Percentiles rank a stretch among this genome's conserved stretches.
These are phyloP conservation scores for Tortrix viridana DNA, from an alignment of 2,888 invertebrate species.

Conservation along the genomic window DNA sequence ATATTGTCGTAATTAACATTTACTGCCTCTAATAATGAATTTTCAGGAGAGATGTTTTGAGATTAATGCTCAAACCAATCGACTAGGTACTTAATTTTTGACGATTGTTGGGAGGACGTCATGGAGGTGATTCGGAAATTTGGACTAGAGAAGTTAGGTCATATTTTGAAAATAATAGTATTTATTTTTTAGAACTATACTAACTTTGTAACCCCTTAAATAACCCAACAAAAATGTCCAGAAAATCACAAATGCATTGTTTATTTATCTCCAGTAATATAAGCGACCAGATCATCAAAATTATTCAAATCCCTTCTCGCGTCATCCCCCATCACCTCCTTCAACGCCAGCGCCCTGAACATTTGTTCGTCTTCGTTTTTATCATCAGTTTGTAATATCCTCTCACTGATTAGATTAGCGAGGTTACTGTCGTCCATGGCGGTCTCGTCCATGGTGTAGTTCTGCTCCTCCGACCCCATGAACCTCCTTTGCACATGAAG, in stretches of 20 bases:
- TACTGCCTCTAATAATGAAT: too few relatives aligned
- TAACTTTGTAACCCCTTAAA: not conserved
- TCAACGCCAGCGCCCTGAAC: conserved; percentile 63
- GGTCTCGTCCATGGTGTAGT: conserved; percentile 58
- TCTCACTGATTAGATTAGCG: conserved; percentile 68
- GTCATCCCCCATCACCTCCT: conserved; percentile 56
- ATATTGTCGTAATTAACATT: too few relatives aligned
- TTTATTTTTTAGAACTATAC: too few relatives aligned
- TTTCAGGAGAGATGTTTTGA: too few relatives aligned
- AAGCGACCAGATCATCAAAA: conserved; percentile 49
- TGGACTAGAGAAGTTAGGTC: too few relatives aligned
- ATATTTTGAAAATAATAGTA: too few relatives aligned
- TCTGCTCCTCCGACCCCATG: conserved; percentile 41
- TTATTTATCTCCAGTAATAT: conserved; percentile 28
- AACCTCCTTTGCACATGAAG: conserved; percentile 52
- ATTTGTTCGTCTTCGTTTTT: conserved; percentile 63
- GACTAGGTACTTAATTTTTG: too few relatives aligned
- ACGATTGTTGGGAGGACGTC: too few relatives aligned
- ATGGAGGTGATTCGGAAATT: too few relatives aligned
- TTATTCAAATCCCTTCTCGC: conserved; percentile 11
- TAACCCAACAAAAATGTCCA: not conserved
- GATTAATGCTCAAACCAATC: too few relatives aligned
- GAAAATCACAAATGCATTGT: not conserved
- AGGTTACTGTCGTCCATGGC: conserved; percentile 70
- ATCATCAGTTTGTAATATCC: conserved; percentile 61